Evolutionary conservation across 2,888 invertebrate genomes (phyloP).

Genomic region (Tenthredo notha): DNA sequence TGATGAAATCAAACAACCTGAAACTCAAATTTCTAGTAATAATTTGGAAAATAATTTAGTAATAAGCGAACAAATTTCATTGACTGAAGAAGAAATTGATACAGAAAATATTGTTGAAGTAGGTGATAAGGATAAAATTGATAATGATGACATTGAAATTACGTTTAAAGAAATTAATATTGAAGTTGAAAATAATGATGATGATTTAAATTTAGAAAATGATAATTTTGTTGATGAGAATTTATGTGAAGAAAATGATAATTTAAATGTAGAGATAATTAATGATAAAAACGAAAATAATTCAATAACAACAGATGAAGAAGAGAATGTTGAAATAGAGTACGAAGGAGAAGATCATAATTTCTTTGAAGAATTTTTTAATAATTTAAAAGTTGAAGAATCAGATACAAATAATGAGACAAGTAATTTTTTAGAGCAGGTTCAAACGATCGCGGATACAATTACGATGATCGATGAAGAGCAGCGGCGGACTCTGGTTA

Average conservation of each 20-base stretch:
- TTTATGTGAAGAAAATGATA: not conserved
- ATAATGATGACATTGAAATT: conserved; percentile 10
- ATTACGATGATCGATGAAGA: too few relatives aligned
- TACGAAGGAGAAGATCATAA: too few relatives aligned
- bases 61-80: not conserved
- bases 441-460: too few relatives aligned
- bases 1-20: not conserved
- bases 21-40: conserved; percentile 9
- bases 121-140: not conserved
- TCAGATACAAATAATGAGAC: too few relatives aligned
- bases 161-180: not conserved
- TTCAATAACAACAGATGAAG: not conserved
- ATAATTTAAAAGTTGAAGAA: too few relatives aligned
- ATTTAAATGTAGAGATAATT: not conserved
- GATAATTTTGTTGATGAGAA: not conserved
- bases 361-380: too few relatives aligned
- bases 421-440: too few relatives aligned
- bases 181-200: not conserved
- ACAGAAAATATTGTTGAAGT: not conserved
- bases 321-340: too few relatives aligned
- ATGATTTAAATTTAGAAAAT: not conserved
- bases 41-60: not conserved
- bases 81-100: not conserved
- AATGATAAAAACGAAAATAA: not conserved
- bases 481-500: too few relatives aligned